Base-by-base conservation (phyloP, 2,113 vertebrate species). In the Perca fluviatilis region DNA sequence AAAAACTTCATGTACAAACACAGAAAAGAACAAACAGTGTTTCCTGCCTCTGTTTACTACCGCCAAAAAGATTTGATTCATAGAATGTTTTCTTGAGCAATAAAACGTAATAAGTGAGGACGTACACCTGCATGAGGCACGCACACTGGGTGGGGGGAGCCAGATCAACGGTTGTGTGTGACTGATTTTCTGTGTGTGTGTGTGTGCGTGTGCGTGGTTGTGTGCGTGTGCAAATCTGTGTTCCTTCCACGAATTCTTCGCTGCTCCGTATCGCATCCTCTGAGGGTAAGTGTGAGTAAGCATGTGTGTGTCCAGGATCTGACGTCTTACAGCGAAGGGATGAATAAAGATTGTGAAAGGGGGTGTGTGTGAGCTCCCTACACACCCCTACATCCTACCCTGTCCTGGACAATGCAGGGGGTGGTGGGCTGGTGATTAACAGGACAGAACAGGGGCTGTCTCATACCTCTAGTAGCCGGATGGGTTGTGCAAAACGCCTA, bases 231-330 rank as follows among this genome's bases (percentile, higher is more conserved):
- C 10, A 1, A 43, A 7, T 56, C 21, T 50, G 71, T 43, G 54
- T 95, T 94, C 93, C 93, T 95, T 95, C 94, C 94, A 81, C 62
- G 86, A 92, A 95, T 95, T 95, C 91, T 94, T 93, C 40, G 12
- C 79, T n/a, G 63, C 58, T 23, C 27, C 3, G 19, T 36, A 43
- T 57, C 54, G 77, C 81, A 87, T 93, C 88, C 90, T 86, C 77
- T 77, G 60, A 14, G 62, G 8, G 18, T 64, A 13, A 89, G 30
- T 71, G 81, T 87, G 85, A 91, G 80, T 85, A 64, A 88, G 84
- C 66, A 74, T 3, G 12, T 72, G 74, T 61, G 79, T 65, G 60
- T 72, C 50, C 75, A 82, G 69, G 74, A 79, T 83, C 36, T 86
- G 85, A 88, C 66, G 69, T 75, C 53, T 76, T 47, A 64, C 63